phyloP scores from a whole-genome alignment of 2,113 vertebrate genomes.

The Pardalotus punctatus region DNA sequence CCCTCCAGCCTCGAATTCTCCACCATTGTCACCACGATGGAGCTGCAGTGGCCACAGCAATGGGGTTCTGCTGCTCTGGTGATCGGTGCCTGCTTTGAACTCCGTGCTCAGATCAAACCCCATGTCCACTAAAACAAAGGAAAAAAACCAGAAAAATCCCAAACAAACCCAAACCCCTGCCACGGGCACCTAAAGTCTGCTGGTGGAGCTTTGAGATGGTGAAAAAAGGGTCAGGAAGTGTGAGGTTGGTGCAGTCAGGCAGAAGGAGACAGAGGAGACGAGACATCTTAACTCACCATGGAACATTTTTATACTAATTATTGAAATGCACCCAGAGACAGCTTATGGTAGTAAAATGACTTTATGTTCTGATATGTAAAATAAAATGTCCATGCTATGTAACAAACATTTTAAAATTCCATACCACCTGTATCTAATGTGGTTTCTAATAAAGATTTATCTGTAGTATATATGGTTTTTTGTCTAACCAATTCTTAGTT shows the following conservation, averaged over 20 bases:
- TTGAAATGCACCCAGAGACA: conserved; percentile 72
- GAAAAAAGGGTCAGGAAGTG: background rate
- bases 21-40: background rate
- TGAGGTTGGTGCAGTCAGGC: background rate
- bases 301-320: conserved; percentile 17
- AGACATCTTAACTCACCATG: background rate
- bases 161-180: background rate
- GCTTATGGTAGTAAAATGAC: conserved; percentile 71
- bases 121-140: background rate
- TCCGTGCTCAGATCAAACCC: too few species aligned
- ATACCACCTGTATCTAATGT: conserved; percentile 67
- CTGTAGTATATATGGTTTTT: conserved; percentile 63
- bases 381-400: conserved; percentile 77
- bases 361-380: conserved; percentile 79
- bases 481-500: conserved; percentile 72
- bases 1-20: background rate
- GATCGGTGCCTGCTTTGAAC: background rate
- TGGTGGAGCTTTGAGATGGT: background rate
- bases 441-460: conserved; percentile 79
- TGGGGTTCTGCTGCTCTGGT: background rate
- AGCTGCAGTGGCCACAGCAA: too few species aligned
- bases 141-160: background rate
- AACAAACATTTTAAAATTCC: conserved; percentile 69
- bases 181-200: background rate
- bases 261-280: background rate